Evolutionary conservation across 2,113 vertebrate genomes (phyloP).

Genomic region (Tychaedon coryphoeus): DNA sequence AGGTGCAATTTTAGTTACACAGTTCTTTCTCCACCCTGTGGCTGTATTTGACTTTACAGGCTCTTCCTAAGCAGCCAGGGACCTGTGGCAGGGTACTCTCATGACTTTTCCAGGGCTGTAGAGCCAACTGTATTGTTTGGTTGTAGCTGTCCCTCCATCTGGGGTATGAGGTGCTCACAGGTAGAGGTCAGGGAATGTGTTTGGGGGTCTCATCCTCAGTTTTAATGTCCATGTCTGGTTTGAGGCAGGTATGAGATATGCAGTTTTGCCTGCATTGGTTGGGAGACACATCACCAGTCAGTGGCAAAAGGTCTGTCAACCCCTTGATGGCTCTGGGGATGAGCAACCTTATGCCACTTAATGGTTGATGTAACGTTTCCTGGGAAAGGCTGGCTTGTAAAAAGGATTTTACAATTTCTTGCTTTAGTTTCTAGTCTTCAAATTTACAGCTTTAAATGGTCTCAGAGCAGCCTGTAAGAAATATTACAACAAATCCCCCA

Average conservation of each 20-base stretch:
- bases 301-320: background rate
- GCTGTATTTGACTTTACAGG: background rate
- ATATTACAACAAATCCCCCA: background rate
- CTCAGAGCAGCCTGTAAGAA: background rate
- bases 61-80: background rate
- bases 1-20: background rate
- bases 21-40: background rate
- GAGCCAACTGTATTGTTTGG: background rate
- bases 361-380: accelerated
- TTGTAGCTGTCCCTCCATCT: background rate
- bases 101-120: background rate
- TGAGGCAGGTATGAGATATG: background rate
- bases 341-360: background rate
- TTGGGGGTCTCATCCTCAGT: background rate
- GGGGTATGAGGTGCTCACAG: background rate
- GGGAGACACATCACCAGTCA: background rate
- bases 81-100: background rate
- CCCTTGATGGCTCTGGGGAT: no score
- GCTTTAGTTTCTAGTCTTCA: background rate
- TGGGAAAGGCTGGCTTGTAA: background rate
- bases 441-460: background rate
- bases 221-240: background rate
- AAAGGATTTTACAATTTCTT: background rate
- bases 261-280: background rate
- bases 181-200: accelerated